Percentiles rank a stretch among this genome's conserved stretches.
These are phyloP conservation scores for Glossophaga mutica DNA, from an alignment of 2,797 vertebrate genomes.

Conservation along the genomic window DNA sequence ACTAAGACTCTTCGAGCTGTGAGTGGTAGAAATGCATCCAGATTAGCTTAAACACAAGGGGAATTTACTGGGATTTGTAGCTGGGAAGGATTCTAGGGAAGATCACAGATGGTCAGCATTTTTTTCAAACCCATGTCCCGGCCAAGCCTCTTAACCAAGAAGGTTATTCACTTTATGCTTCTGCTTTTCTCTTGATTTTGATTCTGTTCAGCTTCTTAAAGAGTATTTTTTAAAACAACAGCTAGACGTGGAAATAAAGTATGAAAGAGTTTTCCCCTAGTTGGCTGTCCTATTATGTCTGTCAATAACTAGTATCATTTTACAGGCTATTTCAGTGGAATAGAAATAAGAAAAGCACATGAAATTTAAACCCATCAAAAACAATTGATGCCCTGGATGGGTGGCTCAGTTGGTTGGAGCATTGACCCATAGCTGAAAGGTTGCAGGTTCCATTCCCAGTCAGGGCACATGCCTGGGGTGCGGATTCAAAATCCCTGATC, in stretches of 20 bases:
- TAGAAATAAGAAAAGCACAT: neutral
- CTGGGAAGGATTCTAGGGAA: neutral
- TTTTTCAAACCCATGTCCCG: neutral
- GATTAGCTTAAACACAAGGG: neutral
- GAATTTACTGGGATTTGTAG: neutral
- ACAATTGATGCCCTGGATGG: neutral
- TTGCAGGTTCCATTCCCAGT: neutral
- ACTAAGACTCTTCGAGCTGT: neutral
- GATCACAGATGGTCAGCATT: neutral
- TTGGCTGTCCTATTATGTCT: neutral
- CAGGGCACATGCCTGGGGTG: neutral
- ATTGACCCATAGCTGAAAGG: neutral
- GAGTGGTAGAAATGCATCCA: neutral
- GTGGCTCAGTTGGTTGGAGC: neutral
- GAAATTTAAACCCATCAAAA: slow-evolving; percentile 24
- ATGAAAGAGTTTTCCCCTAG: neutral
- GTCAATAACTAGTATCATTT: neutral
- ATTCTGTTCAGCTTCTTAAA: neutral
- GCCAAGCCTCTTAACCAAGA: neutral
- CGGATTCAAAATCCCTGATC: neutral
- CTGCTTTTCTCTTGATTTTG: neutral
- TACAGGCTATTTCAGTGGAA: neutral
- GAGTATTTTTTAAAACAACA: neutral
- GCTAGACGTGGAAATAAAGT: neutral
- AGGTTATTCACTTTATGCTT: neutral